Base-by-base conservation (phyloP, 1,140 invertebrate genomes). In the Euura lappo region DNA sequence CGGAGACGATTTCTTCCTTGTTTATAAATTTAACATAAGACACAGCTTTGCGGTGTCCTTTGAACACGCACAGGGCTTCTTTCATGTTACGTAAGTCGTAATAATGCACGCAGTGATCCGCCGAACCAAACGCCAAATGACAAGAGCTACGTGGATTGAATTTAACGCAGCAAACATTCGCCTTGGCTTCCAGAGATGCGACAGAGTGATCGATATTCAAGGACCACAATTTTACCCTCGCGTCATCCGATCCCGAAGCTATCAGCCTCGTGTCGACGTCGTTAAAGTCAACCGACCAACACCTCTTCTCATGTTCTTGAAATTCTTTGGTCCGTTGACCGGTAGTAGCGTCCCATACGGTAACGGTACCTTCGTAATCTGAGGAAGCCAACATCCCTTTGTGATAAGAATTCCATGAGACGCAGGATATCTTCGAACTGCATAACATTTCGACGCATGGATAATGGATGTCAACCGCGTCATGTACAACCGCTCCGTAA, bases 211-310 rank as follows among this genome's bases (percentile, higher is more conserved):
- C 95, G 10, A 91, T 91, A 83, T 96, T 96, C 1, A 97, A 89
- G 8, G 96, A 94, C 96, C 97, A 99, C 3, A 99, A 88, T 88
- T 98, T 98, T 2, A 99, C 97, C 84, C 95, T 92, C 8, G 96
- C 94, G 88, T 99, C 97, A 89, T 99, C 97, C 1, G 96, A 98
- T 6, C 97, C 97, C 2, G 96, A 98, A 4, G 97, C 97, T 72
- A 99, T 93, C 8, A 99, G 84, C 71, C 96, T 90, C 3, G 97
- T 96, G 85, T 99, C 97, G 64, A 97, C 93, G 74, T 94, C 92
- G 84, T 98, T 99, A 84, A 98, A 99, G 88, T 99, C 97, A 7
- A 99, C 97, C 77, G 95, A 97, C 97, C 97, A 99, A 84, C 96
- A 98, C 70, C 97, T 89, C 85, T 98, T 98, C 85, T 99, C 97